phyloP scores from a whole-genome alignment of 2,113 vertebrate genomes.

The Candoia aspera region DNA sequence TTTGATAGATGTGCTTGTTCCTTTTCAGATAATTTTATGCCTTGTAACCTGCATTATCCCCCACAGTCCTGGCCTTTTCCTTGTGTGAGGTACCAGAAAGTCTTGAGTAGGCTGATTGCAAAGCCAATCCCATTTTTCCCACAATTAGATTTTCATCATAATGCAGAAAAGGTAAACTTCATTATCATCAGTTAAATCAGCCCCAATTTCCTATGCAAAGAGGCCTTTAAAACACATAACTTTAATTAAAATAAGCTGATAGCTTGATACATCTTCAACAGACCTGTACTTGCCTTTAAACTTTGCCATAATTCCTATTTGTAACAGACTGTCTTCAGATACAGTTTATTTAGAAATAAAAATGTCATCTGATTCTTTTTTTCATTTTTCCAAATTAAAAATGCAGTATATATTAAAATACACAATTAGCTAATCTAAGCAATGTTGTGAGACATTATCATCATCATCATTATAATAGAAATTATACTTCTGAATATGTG shows the following conservation, averaged over 20 bases:
- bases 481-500: neutral
- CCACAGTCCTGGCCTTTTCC: neutral
- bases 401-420: constrained; percentile 26
- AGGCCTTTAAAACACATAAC: constrained; percentile 39
- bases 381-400: constrained; percentile 24
- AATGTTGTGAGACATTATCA: neutral
- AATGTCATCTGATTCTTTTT: constrained; percentile 45
- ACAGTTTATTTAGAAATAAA: constrained; percentile 44
- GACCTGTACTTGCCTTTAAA: constrained; percentile 41
- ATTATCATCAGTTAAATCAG: constrained; percentile 35
- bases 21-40: neutral
- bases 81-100: neutral
- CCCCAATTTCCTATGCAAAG: constrained; percentile 49
- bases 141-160: neutral
- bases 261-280: constrained; percentile 42
- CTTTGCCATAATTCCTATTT: constrained; percentile 53
- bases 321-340: constrained; percentile 57
- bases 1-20: neutral
- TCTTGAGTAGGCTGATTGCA: neutral
- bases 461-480: too few species aligned
- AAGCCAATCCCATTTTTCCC: neutral
- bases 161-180: constrained; percentile 21
- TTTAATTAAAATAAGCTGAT: constrained; percentile 61
- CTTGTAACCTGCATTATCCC: neutral
- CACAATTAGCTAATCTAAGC: neutral